Evolutionary conservation across 2,113 vertebrate genomes (phyloP), one percentile per base, ranked within the genome.

Genomic region (Synchiropus splendidus): DNA sequence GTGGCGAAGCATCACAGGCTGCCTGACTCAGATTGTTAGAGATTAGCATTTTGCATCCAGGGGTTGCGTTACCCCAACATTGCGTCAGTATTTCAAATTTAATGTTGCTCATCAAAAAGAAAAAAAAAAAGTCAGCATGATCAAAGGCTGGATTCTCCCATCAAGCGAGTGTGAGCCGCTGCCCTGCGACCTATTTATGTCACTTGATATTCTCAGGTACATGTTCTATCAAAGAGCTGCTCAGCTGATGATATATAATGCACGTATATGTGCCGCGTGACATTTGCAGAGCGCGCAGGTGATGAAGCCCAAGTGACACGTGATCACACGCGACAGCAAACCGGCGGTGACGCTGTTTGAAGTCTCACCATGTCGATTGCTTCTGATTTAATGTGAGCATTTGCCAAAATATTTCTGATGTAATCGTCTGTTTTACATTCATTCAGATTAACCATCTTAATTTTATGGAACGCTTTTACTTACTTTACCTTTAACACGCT

Each of bases 21-120:
- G 48, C 12, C 2, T 67, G 60, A 74, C 60, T 43, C 60, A 69
- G 67, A 72, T 78, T 64, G 53, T 61, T 38, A 47, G 54, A 52
- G 68, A 80, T 76, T 66, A 78, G 65, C 65, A 64, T 70, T 76
- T 78, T 67, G 58, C 65, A 58, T 70, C 60, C 64, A 51, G 44
- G 50, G 35, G 39, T 52, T 66, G 53, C 13, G 2, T 80, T 76
- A 68, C 58, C 11, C 67, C 71, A 70, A 2, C 10, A 39, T 78
- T 76, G 70, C 78, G 12, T 80, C 73, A 76, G 49, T 69, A 36
- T 70, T 67, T 76, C 58, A 72, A 63, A 55, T 69, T 54, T 65
- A 70, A 78, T 80, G 65, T 72, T 47, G 68, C 73, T 74, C 72
- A 76, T 80, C 64, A 58, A 72, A 72, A 50, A 72, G 67, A 45